A percentile compares a stretch with the other conserved stretches of the same genome.
Evolutionary conservation across 2,888 invertebrate species (phyloP).

Genomic region (Byasa hedistus): DNA sequence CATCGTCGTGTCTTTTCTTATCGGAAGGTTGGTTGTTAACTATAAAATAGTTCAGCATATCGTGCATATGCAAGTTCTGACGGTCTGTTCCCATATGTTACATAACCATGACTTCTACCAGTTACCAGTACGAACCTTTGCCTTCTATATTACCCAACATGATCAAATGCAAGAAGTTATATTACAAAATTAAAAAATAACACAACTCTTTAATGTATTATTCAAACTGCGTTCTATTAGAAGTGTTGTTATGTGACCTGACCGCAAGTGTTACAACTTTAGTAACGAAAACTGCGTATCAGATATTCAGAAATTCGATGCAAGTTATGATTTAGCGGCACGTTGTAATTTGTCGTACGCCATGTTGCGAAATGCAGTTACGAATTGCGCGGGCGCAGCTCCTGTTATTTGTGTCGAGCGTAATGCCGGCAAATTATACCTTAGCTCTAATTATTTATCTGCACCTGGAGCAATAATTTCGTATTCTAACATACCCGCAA

Average conservation of each 20-base stretch:
- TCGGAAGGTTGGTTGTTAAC: no score
- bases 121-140: no score
- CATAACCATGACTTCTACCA: no score
- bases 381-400: conserved; percentile 59
- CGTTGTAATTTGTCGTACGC: conserved; percentile 66
- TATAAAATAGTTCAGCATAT: no score
- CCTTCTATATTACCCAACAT: no score
- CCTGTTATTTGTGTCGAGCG: conserved; percentile 66
- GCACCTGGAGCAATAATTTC: conserved; percentile 45
- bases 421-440: conserved; percentile 73
- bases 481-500: conserved; percentile 17
- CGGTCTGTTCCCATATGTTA: no score
- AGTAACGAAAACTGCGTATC: conserved; percentile 47
- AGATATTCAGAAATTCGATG: conserved; percentile 67
- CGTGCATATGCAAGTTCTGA: no score
- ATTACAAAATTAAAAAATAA: no score
- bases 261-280: conserved; percentile 35
- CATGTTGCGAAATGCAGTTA: conserved; percentile 55
- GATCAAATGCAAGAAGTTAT: no score
- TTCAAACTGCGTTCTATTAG: not conserved
- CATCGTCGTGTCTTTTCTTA: no score
- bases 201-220: no score
- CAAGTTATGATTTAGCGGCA: conserved; percentile 60
- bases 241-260: not conserved
- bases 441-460: conserved; percentile 54